phyloP scores from a whole-genome alignment of 2,797 vertebrate genomes.

The Naso thynnoides region DNA sequence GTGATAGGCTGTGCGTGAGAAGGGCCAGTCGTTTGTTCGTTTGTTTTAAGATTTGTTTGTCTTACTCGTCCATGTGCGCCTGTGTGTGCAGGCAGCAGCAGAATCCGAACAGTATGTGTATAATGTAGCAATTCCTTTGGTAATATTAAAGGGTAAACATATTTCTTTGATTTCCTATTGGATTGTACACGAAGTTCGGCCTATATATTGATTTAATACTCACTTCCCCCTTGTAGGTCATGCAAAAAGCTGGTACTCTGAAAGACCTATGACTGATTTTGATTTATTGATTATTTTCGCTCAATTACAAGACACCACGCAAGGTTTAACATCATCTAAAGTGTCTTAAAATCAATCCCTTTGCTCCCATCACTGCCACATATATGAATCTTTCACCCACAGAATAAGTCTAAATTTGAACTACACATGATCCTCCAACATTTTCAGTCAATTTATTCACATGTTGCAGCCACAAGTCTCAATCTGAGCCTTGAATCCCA shows the following conservation, averaged over 20 bases:
- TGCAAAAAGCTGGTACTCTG: not conserved
- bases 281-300: not conserved
- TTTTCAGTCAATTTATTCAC: slow-evolving; percentile 34
- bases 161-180: slow-evolving; percentile 29
- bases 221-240: not conserved
- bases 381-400: slow-evolving; percentile 22
- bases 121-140: slow-evolving; percentile 41
- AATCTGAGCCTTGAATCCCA: slow-evolving; percentile 31
- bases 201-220: slow-evolving; percentile 2
- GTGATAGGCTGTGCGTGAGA: slow-evolving; percentile 80
- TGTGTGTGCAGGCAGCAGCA: slow-evolving; percentile 59
- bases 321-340: not conserved
- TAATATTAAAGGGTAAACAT: slow-evolving; percentile 48
- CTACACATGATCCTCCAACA: slow-evolving; percentile 47
- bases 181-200: not conserved
- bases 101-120: slow-evolving; percentile 66
- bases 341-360: slow-evolving; percentile 10
- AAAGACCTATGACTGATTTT: not conserved
- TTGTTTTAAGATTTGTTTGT: slow-evolving; percentile 76
- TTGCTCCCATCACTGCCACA: not conserved
- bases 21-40: slow-evolving; percentile 70
- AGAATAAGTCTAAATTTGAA: slow-evolving; percentile 45
- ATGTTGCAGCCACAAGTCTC: slow-evolving; percentile 46
- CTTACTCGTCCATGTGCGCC: slow-evolving; percentile 76
- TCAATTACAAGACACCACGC: not conserved